A percentile compares a stretch with the other conserved stretches of the same genome.
Conservation (phyloP, 2,888 invertebrate genomes). For the Fissipunctia ypsillon region DNA sequence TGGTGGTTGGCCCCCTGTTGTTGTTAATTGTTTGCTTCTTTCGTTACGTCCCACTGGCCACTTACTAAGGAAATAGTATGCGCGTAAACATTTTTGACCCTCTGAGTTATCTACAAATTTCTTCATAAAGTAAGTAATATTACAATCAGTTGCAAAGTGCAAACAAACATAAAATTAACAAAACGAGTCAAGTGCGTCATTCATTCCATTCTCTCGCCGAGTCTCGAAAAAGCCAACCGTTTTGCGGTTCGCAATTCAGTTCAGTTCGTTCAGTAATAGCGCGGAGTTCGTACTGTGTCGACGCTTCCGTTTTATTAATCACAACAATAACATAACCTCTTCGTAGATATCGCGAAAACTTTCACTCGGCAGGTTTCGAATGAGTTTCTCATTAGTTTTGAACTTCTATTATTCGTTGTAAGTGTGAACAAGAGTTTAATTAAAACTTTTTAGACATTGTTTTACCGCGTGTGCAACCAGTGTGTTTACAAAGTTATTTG, state of each 20-base stretch:
- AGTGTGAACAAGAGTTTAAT: constrained; percentile 23
- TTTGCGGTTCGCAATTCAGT: constrained; percentile 71
- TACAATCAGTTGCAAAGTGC: constrained; percentile 15
- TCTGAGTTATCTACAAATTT: neutral
- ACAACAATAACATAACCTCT: constrained; percentile 85
- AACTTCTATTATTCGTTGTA: constrained; percentile 28
- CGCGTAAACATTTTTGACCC: neutral
- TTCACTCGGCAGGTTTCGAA: constrained; percentile 71
- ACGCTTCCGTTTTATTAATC: constrained; percentile 73
- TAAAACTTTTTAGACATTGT: constrained; percentile 43
- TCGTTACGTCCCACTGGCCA: too few species aligned
- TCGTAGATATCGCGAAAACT: constrained; percentile 77
- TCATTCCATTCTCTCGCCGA: constrained; percentile 58
- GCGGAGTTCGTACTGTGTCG: constrained; percentile 73
- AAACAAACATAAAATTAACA: constrained; percentile 34
- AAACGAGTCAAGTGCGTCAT: constrained; percentile 48
- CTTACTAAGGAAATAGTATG: neutral
- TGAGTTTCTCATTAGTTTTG: constrained; percentile 49
- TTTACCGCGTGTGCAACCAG: constrained; percentile 72
- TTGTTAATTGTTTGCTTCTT: too few species aligned
- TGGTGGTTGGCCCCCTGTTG: too few species aligned
- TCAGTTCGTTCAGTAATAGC: constrained; percentile 78
- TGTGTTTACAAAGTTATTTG: constrained; percentile 84
- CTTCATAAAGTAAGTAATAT: too few species aligned
- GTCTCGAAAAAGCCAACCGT: too few species aligned